phyloP scores from a whole-genome alignment of 1,140 invertebrate species.

The roundworm (Caenorhabditis elegans) region WBcel235 BX284602.5:6262501-6263000 shows the following conservation, averaged over 20 bases:
- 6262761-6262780: background rate
- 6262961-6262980: too few relatives aligned
- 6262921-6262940: background rate
- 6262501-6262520: too few relatives aligned
- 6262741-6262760: background rate
- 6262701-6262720: conserved; percentile 8
- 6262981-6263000: too few relatives aligned
- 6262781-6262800: too few relatives aligned
- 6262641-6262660: background rate
- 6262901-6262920: background rate
- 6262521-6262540: too few relatives aligned
- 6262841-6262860: background rate
- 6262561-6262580: background rate
- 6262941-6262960: too few relatives aligned
- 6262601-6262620: background rate
- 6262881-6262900: background rate
- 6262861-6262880: background rate
- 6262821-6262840: background rate
- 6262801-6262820: background rate
- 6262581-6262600: background rate
- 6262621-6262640: conserved; percentile 20
- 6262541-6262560: background rate
- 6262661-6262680: background rate
- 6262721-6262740: background rate
- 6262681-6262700: background rate